phyloP scores from a whole-genome alignment of 2,888 invertebrate genomes.

The Aradus depressus region DNA sequence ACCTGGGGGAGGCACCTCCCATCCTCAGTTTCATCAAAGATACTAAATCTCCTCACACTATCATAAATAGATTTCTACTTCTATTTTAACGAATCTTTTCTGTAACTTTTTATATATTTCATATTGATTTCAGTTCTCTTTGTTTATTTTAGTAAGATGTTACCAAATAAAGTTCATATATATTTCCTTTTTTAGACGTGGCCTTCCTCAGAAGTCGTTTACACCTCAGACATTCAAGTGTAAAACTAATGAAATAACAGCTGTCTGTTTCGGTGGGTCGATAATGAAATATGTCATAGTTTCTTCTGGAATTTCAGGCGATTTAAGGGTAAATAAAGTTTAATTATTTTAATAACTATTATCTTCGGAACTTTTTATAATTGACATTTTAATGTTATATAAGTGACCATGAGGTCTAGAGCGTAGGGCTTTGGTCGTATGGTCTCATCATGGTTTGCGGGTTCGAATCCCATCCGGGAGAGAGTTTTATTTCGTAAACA shows the following conservation, averaged over 20 bases:
- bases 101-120: not conserved
- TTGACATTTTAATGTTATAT: too few relatives aligned
- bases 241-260: slow-evolving; percentile 45
- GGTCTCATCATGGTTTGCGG: too few relatives aligned
- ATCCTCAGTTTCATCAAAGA: too few relatives aligned
- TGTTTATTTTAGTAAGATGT: not conserved
- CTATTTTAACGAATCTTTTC: not conserved
- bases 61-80: not conserved
- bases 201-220: slow-evolving; percentile 40
- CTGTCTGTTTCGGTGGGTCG: slow-evolving; percentile 45
- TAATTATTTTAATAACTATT: slow-evolving; percentile 18
- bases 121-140: not conserved
- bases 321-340: slow-evolving; percentile 37
- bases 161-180: slow-evolving; percentile 4
- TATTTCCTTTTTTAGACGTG: slow-evolving; percentile 37
- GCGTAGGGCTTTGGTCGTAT: too few relatives aligned
- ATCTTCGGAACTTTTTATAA: too few relatives aligned
- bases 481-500: too few relatives aligned
- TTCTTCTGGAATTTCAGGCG: slow-evolving; percentile 39
- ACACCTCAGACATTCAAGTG: slow-evolving; percentile 44
- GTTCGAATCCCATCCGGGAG: too few relatives aligned
- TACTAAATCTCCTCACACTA: too few relatives aligned
- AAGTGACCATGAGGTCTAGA: too few relatives aligned
- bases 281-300: slow-evolving; percentile 41
- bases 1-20: too few relatives aligned